Conservation (phyloP, 2,888 invertebrate species). For the Chamaedrilus cognettii region DNA sequence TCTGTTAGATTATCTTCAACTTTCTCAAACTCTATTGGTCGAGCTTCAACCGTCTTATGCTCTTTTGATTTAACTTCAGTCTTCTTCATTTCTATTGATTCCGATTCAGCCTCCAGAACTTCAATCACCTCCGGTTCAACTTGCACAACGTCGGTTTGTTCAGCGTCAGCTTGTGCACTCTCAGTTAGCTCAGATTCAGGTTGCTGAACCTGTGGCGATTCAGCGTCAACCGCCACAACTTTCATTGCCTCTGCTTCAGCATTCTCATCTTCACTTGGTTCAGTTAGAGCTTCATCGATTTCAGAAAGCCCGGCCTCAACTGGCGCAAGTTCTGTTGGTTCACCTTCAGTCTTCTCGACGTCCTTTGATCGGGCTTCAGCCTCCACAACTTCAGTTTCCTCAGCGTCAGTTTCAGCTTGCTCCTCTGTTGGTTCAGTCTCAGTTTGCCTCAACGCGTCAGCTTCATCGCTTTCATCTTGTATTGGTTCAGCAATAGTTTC, state of each 20-base stretch:
- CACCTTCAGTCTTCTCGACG: slow-evolving; percentile 16
- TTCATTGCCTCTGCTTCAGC: background rate
- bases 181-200: background rate
- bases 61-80: background rate
- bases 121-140: background rate
- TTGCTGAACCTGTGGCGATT: background rate
- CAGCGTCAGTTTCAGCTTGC: no score
- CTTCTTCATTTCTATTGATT: background rate
- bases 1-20: slow-evolving; percentile 34
- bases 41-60: background rate
- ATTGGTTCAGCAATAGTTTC: background rate
- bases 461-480: background rate
- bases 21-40: background rate
- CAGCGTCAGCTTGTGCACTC: background rate
- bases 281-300: slow-evolving; percentile 39
- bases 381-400: no score
- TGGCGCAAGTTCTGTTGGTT: background rate
- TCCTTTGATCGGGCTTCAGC: no score
- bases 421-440: no score
- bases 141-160: background rate
- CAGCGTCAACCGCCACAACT: no score
- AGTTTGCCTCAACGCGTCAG: no score
- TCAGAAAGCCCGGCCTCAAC: slow-evolving; percentile 31
- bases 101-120: background rate
- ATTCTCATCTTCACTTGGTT: slow-evolving; percentile 32